phyloP scores from a whole-genome alignment of 2,113 vertebrate genomes.

The Martes martes region DNA sequence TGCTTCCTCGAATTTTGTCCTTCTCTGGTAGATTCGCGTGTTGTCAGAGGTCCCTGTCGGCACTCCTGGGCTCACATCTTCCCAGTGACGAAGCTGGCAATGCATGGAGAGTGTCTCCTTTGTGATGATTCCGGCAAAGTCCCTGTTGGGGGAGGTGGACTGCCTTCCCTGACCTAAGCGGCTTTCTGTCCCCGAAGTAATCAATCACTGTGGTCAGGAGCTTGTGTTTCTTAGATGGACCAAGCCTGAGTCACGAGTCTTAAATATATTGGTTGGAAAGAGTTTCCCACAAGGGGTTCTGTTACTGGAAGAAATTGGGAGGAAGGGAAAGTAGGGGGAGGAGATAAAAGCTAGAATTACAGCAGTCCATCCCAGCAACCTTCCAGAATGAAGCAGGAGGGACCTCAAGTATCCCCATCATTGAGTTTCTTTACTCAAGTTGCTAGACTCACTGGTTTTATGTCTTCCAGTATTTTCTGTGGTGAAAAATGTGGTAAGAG shows the following conservation, averaged over 20 bases:
- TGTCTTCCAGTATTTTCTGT: background rate
- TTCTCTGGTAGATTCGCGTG: background rate
- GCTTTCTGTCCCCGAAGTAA: background rate
- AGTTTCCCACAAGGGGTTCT: background rate
- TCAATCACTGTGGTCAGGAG: background rate
- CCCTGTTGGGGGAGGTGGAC: no score
- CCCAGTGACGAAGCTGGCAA: background rate
- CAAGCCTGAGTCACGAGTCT: background rate
- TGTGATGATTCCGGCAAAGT: background rate
- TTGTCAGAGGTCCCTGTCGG: background rate
- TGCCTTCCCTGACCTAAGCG: background rate
- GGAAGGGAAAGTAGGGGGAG: background rate
- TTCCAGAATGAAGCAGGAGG: background rate
- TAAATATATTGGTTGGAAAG: background rate
- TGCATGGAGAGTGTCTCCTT: background rate
- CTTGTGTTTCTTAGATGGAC: background rate
- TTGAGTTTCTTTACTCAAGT: background rate
- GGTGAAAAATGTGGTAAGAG: background rate
- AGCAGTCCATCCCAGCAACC: background rate
- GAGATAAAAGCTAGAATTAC: background rate
- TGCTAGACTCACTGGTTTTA: background rate
- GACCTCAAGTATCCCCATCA: accelerated
- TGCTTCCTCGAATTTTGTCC: background rate
- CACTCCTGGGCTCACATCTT: accelerated
- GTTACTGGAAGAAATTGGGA: background rate